A percentile compares a stretch with the other conserved stretches of the same genome.
Evolutionary conservation across 1,140 invertebrate genomes (phyloP).

Genomic region (Odontomachus brunneus): DNA sequence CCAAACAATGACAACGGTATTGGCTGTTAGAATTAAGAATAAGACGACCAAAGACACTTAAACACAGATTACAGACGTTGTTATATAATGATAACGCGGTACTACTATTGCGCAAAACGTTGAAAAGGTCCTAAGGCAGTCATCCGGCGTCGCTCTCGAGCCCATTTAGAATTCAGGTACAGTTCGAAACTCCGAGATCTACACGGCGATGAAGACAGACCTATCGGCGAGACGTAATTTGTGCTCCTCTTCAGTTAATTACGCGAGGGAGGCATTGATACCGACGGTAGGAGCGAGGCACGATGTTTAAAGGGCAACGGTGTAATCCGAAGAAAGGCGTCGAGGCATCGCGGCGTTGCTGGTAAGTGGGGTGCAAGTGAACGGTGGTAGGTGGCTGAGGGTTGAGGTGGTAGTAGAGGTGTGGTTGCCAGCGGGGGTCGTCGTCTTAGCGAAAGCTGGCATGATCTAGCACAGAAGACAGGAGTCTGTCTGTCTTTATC

Average conservation of each 20-base stretch:
- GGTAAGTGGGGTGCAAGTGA: constrained; percentile 73
- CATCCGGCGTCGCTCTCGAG: constrained; percentile 6
- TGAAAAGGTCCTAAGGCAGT: constrained; percentile 14
- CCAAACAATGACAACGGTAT: background rate
- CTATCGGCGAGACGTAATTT: constrained; percentile 45
- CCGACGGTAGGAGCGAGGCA: constrained; percentile 27
- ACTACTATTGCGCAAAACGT: background rate
- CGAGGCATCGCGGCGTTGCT: constrained; percentile 68
- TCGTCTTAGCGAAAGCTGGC: constrained; percentile 74
- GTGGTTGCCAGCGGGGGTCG: constrained; percentile 59
- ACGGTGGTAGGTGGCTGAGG: constrained; percentile 61
- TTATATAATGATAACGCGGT: background rate
- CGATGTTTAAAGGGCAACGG: constrained; percentile 54
- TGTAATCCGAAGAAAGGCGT: constrained; percentile 74
- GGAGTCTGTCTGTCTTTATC: constrained; percentile 79
- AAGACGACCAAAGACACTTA: background rate
- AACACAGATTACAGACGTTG: background rate
- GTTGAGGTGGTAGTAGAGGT: constrained; percentile 51
- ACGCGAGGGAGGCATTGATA: constrained; percentile 40
- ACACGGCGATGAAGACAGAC: constrained; percentile 17
- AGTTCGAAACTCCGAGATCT: constrained; percentile 12
- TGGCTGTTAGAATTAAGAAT: background rate
- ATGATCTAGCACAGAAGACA: constrained; percentile 77
- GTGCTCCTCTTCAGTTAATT: constrained; percentile 60
- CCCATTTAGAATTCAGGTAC: constrained; percentile 8